phyloP scores from a whole-genome alignment of 23 tunicate species.

The Halocynthia roretzi region DNA sequence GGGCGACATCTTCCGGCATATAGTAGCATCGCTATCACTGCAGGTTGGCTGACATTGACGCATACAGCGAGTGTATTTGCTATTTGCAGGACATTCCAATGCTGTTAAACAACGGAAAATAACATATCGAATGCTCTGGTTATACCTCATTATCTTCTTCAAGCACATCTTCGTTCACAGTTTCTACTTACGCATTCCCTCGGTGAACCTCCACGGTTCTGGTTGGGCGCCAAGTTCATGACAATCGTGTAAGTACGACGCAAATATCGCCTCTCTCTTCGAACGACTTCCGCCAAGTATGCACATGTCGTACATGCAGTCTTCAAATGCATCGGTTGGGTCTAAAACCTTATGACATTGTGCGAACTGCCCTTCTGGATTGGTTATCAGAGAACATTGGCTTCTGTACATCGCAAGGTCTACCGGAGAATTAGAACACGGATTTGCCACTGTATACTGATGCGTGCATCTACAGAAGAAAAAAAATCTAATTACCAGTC shows the following conservation, averaged over 20 bases:
- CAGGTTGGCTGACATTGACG: conserved; percentile 75
- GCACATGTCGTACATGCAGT: conserved; percentile 49
- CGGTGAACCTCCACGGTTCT: conserved; percentile 8
- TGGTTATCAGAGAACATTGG: conserved; percentile 16
- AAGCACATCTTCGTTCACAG: background rate
- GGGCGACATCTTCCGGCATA: conserved; percentile 25
- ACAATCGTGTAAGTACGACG: conserved; percentile 42
- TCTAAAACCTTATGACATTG: conserved; percentile 34
- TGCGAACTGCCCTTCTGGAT: conserved; percentile 37
- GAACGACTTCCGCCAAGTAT: conserved; percentile 22
- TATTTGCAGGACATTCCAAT: conserved; percentile 30
- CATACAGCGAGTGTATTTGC: conserved; percentile 42
- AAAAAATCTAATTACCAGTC: no score
- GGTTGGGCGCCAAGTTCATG: conserved; percentile 6
- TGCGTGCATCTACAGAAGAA: no score
- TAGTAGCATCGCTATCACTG: conserved; percentile 33
- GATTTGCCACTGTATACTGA: no score
- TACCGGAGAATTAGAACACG: background rate
- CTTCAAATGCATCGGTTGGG: conserved; percentile 34
- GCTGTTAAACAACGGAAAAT: conserved; percentile 15
- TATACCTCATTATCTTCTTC: background rate
- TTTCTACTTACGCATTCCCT: background rate
- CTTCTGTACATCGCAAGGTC: conserved; percentile 12
- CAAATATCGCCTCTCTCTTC: conserved; percentile 30
- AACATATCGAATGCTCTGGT: background rate